Percentiles rank a stretch among this genome's conserved stretches.
These are phyloP conservation scores for Rhamnusium bicolor DNA, from an alignment of 2,888 invertebrate genomes.

Conservation along the genomic window DNA sequence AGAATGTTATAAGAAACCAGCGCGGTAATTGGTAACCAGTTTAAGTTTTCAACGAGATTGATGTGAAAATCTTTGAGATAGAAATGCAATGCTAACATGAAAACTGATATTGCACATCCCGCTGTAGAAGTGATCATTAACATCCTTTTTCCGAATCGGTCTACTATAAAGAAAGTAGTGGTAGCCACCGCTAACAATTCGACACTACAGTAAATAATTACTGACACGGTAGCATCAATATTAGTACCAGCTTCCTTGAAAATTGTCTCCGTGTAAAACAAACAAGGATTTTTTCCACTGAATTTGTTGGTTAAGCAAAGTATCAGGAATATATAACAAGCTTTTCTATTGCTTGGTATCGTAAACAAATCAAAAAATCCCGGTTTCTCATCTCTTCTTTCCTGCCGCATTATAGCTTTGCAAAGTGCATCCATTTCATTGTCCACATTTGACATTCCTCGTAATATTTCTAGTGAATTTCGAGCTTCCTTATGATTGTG, in stretches of 20 bases:
- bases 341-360: constrained; percentile 76
- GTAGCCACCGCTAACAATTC: constrained; percentile 74
- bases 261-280: constrained; percentile 78
- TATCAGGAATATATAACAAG: constrained; percentile 75
- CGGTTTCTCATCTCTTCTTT: constrained; percentile 71
- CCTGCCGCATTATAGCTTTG: constrained; percentile 66
- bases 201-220: constrained; percentile 75
- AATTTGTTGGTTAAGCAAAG: constrained; percentile 78
- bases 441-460: constrained; percentile 73
- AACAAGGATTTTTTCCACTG: constrained; percentile 77
- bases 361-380: constrained; percentile 73
- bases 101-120: constrained; percentile 68
- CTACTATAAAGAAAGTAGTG: constrained; percentile 73
- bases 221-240: constrained; percentile 73
- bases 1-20: constrained; percentile 72
- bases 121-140: constrained; percentile 75
- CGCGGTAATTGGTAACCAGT: constrained; percentile 72
- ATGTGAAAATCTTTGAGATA: constrained; percentile 68
- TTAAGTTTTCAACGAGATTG: constrained; percentile 61
- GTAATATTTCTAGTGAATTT: constrained; percentile 74
- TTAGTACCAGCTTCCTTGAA: constrained; percentile 72
- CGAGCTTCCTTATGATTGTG: constrained; percentile 70
- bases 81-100: constrained; percentile 70
- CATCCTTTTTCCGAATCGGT: constrained; percentile 78
- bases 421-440: constrained; percentile 69